Percentiles rank a stretch among this genome's conserved stretches.
These are phyloP conservation scores for Colistium nudipinnis DNA, from an alignment of 2,113 vertebrate genomes.

Conservation along the genomic window DNA sequence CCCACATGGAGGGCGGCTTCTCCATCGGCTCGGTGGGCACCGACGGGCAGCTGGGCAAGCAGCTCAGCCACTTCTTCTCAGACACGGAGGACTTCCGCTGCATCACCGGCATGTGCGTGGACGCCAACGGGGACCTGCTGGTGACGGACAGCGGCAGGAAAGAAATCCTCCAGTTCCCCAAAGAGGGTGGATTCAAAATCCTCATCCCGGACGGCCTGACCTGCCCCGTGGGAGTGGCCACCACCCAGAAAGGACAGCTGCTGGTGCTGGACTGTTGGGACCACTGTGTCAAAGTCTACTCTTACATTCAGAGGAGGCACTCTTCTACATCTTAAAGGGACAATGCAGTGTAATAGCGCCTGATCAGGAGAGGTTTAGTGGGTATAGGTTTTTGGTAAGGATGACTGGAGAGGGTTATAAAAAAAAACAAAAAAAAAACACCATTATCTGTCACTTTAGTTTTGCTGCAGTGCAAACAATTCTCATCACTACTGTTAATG, in stretches of 20 bases:
- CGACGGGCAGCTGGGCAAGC: slow-evolving; percentile 92
- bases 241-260: slow-evolving; percentile 96
- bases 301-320: slow-evolving; percentile 89
- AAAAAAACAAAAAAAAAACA: no score
- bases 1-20: slow-evolving; percentile 95
- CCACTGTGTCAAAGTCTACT: slow-evolving; percentile 98
- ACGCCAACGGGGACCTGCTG: slow-evolving; percentile 91
- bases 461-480: slow-evolving; percentile 40
- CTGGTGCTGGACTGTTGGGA: slow-evolving; percentile 97
- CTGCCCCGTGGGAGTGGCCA: slow-evolving; percentile 92
- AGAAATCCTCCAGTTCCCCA: slow-evolving; percentile 95
- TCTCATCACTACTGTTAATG: slow-evolving; percentile 23
- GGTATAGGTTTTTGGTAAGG: slow-evolving; percentile 1
- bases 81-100: slow-evolving; percentile 97
- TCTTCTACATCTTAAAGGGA: slow-evolving; percentile 78
- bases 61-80: slow-evolving; percentile 97
- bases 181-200: slow-evolving; percentile 92
- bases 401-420: slow-evolving; percentile 19
- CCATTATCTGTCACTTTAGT: slow-evolving; percentile 51
- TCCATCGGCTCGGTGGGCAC: slow-evolving; percentile 93
- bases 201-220: slow-evolving; percentile 93
- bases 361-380: background rate
- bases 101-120: slow-evolving; percentile 98
- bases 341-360: slow-evolving; percentile 10
- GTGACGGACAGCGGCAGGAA: slow-evolving; percentile 95